Evolutionary conservation across 2,888 invertebrate species (phyloP).

Genomic region (Drosophila barbarae): DNA sequence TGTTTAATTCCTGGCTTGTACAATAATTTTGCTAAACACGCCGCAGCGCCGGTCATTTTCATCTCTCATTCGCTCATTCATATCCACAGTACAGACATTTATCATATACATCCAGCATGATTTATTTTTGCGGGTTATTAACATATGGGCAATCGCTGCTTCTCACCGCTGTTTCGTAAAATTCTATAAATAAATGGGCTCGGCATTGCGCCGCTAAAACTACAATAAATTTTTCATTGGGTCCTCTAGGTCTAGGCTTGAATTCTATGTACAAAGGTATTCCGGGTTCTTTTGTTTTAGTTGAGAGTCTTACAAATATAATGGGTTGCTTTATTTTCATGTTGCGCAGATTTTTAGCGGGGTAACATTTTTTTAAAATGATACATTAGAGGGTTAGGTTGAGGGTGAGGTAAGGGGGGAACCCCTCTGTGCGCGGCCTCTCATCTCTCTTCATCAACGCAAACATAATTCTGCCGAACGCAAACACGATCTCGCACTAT

Average conservation of each 20-base stretch:
- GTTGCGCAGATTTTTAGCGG: conserved; percentile 27
- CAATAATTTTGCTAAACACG: conserved; percentile 64
- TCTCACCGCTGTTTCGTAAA: conserved; percentile 13
- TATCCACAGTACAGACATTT: conserved; percentile 25
- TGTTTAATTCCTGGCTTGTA: conserved; percentile 37
- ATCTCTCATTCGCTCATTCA: not conserved
- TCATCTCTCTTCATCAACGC: not conserved
- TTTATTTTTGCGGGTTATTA: conserved; percentile 52
- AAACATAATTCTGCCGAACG: conserved; percentile 11
- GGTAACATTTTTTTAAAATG: conserved; percentile 59
- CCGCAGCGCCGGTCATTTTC: conserved; percentile 38
- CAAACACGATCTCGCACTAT: conserved; percentile 3
- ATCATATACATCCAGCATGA: conserved; percentile 52
- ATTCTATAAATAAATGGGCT: conserved; percentile 28
- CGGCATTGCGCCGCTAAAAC: conserved; percentile 15
- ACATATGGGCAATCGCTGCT: conserved; percentile 51
- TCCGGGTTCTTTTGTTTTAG: conserved; percentile 7
- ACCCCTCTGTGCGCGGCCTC: not conserved
- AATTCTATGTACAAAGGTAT: conserved; percentile 31
- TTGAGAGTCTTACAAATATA: conserved; percentile 28
- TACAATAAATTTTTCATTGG: conserved; percentile 30
- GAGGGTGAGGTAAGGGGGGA: not conserved
- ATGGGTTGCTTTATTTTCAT: conserved; percentile 45
- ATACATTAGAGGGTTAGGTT: conserved; percentile 12
- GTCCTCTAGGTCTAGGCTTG: conserved; percentile 25